Percentiles rank a stretch among this genome's conserved stretches.
These are phyloP conservation scores for Morus bassanus DNA, from an alignment of 2,797 vertebrate species.

Conservation along the genomic window DNA sequence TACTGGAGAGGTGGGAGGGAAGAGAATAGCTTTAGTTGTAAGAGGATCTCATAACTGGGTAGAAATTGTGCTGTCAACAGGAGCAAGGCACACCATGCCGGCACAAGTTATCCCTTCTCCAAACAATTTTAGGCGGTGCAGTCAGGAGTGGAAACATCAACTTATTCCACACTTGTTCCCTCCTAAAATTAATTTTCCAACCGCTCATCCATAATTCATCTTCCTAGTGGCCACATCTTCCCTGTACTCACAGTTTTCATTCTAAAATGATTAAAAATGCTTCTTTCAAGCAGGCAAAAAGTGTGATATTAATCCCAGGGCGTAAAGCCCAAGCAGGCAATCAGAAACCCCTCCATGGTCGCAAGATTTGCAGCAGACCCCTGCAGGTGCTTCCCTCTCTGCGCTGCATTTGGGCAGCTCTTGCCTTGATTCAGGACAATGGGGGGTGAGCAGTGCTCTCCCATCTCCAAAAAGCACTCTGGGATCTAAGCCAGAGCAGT, in stretches of 20 bases:
- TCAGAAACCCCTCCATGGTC: background rate
- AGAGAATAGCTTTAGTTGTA: background rate
- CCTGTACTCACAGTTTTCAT: background rate
- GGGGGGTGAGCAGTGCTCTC: background rate
- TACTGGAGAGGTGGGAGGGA: background rate
- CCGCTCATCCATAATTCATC: fast-evolving
- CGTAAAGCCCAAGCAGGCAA: background rate
- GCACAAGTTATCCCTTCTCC: background rate
- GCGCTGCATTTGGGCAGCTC: background rate
- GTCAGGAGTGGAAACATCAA: background rate
- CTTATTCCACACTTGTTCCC: background rate
- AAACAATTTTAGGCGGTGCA: background rate
- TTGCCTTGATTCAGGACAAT: background rate
- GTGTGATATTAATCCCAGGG: background rate
- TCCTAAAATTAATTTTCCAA: background rate
- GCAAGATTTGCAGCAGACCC: background rate
- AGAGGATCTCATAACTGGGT: background rate
- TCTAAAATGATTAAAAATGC: background rate
- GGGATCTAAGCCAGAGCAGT: background rate
- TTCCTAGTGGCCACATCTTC: background rate
- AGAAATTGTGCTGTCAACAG: background rate
- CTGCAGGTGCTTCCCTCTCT: background rate
- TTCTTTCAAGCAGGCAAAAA: background rate
- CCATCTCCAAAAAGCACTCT: background rate
- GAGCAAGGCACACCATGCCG: background rate